Evolutionary conservation across 1,140 invertebrate species (phyloP), one percentile per base, ranked within the genome.

Genomic region (Cardiocondyla obscurior): DNA sequence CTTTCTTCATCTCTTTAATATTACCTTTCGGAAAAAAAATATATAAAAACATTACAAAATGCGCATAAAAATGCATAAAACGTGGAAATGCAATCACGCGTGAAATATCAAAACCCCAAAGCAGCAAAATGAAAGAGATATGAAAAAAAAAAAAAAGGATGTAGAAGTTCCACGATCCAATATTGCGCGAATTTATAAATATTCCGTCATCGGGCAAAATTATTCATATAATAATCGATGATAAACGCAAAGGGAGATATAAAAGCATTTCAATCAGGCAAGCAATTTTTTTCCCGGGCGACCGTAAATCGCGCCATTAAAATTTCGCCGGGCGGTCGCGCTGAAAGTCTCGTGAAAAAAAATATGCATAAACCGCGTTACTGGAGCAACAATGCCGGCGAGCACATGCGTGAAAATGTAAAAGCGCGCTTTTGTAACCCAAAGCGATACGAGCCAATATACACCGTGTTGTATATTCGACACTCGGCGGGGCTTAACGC

Each of bases 401-500:
- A 67, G 33, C 33, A 67, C 60, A 77, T 65, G 74, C 62, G 62
- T 69, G 39, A 79, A 79, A 79, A 79, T 79, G 62, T 77, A 77
- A 77, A 77, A 77, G 39, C 60, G 65, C 33, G 74, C 74, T 77
- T 64, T 77, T 79, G 74, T 69, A 79, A 79, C 74, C 74, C 33
- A 79, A 79, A 79, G 33, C 74, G 74, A 79, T 69, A 69, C 60
- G 46, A 53, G 49, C 46, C 74, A 42, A 79, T 79, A 79, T 79
- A 51, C 74, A 69, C 62, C 16, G 58, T 46, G 62, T 79, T 79
- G 74, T 67, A 69, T 55, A 79, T 79, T 79, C 74, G 74, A 69
- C 74, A 69, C 49, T 79, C 74, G 74, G 57, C 55, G 28, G 55
- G 57, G 72, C 7, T 74, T 60, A 74, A 69, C 74, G 74, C 46